phyloP scores from a whole-genome alignment of 2,888 invertebrate species.

The Diarsia mendica region DNA sequence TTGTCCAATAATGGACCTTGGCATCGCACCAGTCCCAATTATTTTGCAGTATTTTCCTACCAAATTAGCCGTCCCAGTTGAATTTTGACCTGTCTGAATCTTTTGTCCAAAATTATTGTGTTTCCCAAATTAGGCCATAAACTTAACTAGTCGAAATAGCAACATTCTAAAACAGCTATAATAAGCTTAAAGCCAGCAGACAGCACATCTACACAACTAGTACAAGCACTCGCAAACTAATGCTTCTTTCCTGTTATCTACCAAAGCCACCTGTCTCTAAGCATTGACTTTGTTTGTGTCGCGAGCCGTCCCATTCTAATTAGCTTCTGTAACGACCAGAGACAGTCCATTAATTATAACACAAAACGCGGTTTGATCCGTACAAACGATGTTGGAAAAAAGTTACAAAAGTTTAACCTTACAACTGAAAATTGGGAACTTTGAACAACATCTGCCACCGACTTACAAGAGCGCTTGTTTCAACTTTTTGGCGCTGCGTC shows the following conservation, averaged over 20 bases:
- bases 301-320: constrained; percentile 77
- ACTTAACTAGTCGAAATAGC: not conserved
- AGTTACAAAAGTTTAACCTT: constrained; percentile 67
- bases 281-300: constrained; percentile 79
- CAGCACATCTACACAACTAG: constrained; percentile 27
- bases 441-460: constrained; percentile 73
- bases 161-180: constrained; percentile 4
- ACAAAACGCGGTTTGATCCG: constrained; percentile 77
- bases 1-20: not conserved
- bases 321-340: constrained; percentile 80
- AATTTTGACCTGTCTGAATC: not conserved
- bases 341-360: constrained; percentile 85
- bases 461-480: constrained; percentile 67
- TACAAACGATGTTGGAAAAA: constrained; percentile 76
- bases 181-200: constrained; percentile 13
- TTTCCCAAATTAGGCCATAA: not conserved
- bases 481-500: constrained; percentile 70
- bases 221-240: constrained; percentile 54
- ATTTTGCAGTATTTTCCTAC: not conserved
- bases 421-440: constrained; percentile 69
- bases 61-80: not conserved
- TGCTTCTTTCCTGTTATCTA: constrained; percentile 71
- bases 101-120: no score
- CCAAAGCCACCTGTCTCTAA: constrained; percentile 78
- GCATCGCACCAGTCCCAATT: constrained; percentile 6